A percentile compares a stretch with the other conserved stretches of the same genome.
Conservation (phyloP, 2,888 invertebrate species). For the Microdon myrmicae region DNA sequence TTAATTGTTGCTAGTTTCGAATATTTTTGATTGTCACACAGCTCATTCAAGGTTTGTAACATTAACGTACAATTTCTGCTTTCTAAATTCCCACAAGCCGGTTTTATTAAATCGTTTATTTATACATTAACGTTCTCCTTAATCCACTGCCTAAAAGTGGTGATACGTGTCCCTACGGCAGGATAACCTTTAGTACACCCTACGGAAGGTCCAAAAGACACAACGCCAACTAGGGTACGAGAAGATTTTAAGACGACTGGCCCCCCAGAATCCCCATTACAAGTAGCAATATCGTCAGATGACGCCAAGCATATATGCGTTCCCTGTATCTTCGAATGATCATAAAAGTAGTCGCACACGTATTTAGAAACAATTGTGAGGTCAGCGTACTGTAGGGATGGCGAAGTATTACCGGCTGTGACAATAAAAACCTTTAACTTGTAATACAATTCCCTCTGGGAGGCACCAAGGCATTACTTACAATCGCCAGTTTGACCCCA, state of each 20-base stretch:
- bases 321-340: conserved; percentile 34
- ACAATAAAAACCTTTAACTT: neutral
- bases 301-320: conserved; percentile 52
- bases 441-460: neutral
- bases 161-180: conserved; percentile 57
- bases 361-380: conserved; percentile 55
- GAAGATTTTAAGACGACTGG: conserved; percentile 4
- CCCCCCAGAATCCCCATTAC: conserved; percentile 22
- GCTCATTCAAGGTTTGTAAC: too few species aligned
- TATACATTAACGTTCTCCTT: conserved; percentile 52
- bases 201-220: conserved; percentile 1
- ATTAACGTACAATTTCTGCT: too few species aligned
- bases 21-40: too few species aligned
- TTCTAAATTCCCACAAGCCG: too few species aligned
- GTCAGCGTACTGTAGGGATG: conserved; percentile 54
- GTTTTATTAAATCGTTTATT: too few species aligned
- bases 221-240: conserved; percentile 7
- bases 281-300: conserved; percentile 33
- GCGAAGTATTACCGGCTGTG: conserved; percentile 34
- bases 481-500: conserved; percentile 29
- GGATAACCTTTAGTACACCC: conserved; percentile 20
- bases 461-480: neutral
- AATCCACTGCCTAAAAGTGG: conserved; percentile 59
- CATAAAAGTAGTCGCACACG: conserved; percentile 53
- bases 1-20: too few species aligned